Evolutionary conservation across 2,888 invertebrate species (phyloP), one percentile per base, ranked within the genome.

Genomic region (Lasioglossum pauxillum): DNA sequence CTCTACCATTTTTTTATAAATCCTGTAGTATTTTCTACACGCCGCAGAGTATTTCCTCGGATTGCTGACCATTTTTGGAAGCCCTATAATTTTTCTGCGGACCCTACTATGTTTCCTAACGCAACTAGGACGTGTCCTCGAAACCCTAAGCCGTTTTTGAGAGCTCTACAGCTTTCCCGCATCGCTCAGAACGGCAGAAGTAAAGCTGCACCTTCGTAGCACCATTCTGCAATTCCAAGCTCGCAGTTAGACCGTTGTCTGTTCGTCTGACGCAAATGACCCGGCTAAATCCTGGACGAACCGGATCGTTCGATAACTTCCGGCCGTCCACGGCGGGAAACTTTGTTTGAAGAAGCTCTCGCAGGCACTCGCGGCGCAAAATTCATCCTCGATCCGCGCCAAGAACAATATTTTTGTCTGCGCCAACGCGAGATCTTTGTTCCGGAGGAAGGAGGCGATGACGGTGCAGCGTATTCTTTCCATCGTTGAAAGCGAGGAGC

Each of bases 301-400:
- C 53, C 53, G 53, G 53, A 53, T 53, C n/a, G 53, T n/a, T 78
- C 75, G 78, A 72, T 75, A 84, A 84, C 75, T 84, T 84, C 75
- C 71, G 64, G 41, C 31, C 67, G 19, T 46, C 71, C 53, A 41
- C 23, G 31, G 74, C 49, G 5, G 31, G 60, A 71, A 84, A 71
- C 44, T 84, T 78, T 57, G 78, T 41, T 49, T 35, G 78, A 49
- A 69, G 71, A 46, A 60, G 73, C 60, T 69, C 60, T 19, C 41
- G 31, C 41, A 49, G 64, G 64, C 41, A 27, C 53, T 75, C 49
- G 38, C 73, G 53, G 19, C 31, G 27, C 64, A 64, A 64, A 72
- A 73, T 79, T 79, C 49, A 14, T 53, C 71, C 71, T 5, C 31
- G 38, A 19, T 35, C 19, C 23, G 23, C 35, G 35, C 35, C 69